Evolutionary conservation across 2,797 vertebrate genomes (phyloP).

Genomic region (Siniperca undulata): DNA sequence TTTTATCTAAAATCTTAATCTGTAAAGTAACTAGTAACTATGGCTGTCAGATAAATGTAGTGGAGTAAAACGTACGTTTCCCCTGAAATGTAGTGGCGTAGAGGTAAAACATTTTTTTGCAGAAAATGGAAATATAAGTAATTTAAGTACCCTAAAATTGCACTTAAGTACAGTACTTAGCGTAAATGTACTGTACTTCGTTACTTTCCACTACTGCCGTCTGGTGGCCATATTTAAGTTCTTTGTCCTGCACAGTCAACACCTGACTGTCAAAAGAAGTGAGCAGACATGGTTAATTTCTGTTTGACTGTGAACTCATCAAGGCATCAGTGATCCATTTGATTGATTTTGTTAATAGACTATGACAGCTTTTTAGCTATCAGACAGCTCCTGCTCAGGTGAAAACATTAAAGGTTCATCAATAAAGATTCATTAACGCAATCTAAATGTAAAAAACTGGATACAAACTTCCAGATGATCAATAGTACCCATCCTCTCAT

Average conservation of each 20-base stretch:
- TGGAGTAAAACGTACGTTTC: neutral
- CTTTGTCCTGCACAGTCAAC: neutral
- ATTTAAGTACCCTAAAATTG: neutral
- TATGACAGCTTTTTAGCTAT: neutral
- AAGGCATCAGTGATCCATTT: neutral
- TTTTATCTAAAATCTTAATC: neutral
- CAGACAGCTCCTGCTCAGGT: neutral
- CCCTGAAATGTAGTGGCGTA: too few relatives aligned
- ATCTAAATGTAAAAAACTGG: neutral
- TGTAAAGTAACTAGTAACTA: neutral
- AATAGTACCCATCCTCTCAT: neutral
- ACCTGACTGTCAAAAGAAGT: neutral
- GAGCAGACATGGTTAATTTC: neutral
- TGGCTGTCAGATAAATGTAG: neutral
- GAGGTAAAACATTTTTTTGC: too few relatives aligned
- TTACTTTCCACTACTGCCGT: neutral
- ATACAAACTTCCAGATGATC: constrained; percentile 1
- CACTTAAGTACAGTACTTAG: neutral
- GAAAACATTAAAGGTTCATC: neutral
- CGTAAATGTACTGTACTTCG: neutral
- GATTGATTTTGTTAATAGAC: neutral
- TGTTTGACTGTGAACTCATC: neutral
- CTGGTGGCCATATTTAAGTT: neutral
- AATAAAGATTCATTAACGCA: neutral
- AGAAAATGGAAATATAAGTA: neutral